phyloP scores from a whole-genome alignment of 2,888 invertebrate genomes.

The Drosophila cognata region DNA sequence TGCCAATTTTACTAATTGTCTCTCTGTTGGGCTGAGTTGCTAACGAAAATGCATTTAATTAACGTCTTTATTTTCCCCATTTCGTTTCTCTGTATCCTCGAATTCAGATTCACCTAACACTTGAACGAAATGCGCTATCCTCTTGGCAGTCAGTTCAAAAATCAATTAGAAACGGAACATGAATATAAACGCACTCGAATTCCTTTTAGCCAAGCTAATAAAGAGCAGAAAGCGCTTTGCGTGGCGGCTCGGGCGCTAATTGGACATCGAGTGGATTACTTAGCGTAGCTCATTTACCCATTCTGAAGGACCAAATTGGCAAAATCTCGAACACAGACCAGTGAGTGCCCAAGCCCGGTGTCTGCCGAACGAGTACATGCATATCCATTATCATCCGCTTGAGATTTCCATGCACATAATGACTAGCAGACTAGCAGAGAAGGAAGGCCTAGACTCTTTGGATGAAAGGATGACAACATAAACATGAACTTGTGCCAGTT shows the following conservation, averaged over 20 bases:
- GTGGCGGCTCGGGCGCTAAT: constrained; percentile 39
- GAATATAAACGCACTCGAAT: constrained; percentile 19
- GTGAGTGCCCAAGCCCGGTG: constrained; percentile 37
- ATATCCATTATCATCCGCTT: constrained; percentile 54
- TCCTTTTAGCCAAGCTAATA: constrained; percentile 17
- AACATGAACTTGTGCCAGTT: constrained; percentile 56
- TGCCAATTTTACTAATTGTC: background rate
- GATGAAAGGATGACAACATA: constrained; percentile 26
- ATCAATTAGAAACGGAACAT: constrained; percentile 34
- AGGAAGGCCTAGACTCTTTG: background rate
- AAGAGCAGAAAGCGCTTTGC: constrained; percentile 18
- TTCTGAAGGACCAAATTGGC: constrained; percentile 35
- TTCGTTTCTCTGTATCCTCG: background rate
- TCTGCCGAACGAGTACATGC: constrained; percentile 33
- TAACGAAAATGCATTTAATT: background rate
- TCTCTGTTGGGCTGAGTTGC: background rate
- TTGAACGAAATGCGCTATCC: background rate
- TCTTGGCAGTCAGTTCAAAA: constrained; percentile 26
- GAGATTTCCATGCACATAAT: constrained; percentile 36
- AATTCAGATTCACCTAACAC: background rate
- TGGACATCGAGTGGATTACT: constrained; percentile 57
- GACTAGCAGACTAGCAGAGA: background rate
- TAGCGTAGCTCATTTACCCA: constrained; percentile 23
- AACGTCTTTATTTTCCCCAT: background rate
- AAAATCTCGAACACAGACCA: constrained; percentile 40